Evolutionary conservation across 2,888 invertebrate species (phyloP).

Genomic region (Bimastos eiseni): DNA sequence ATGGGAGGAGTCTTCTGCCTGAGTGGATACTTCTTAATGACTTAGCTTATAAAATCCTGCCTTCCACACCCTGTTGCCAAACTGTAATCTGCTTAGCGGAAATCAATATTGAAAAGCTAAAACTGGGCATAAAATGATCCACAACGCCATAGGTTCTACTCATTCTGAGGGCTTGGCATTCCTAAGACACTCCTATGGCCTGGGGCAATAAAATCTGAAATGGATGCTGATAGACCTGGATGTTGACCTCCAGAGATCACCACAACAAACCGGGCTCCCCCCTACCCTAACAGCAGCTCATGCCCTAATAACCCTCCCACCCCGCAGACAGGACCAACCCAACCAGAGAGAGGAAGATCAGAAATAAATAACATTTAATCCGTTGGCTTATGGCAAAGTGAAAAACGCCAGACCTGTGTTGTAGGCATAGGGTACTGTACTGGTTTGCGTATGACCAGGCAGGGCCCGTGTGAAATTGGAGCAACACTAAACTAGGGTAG

Average conservation of each 20-base stretch:
- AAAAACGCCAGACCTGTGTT: neutral
- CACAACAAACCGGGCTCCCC: constrained; percentile 4
- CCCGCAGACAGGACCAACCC: neutral
- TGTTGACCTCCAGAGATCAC: constrained; percentile 6
- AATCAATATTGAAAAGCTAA: neutral
- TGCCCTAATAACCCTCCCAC: neutral
- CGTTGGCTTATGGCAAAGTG: neutral
- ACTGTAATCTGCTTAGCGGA: neutral
- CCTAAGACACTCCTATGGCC: constrained; percentile 1
- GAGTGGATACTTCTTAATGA: neutral
- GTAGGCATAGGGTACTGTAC: neutral
- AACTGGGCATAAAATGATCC: constrained; percentile 2
- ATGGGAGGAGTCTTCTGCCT: too few species aligned
- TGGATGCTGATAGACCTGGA: neutral
- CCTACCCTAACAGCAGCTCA: neutral
- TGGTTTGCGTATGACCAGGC: neutral
- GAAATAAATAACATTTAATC: constrained; percentile 13
- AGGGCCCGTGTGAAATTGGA: constrained; percentile 13
- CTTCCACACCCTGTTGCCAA: neutral
- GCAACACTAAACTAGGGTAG: neutral
- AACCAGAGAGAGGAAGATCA: neutral
- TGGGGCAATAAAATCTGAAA: constrained; percentile 6
- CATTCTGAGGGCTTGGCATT: neutral
- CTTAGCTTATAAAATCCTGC: neutral
- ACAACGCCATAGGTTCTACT: too few species aligned